Evolutionary conservation across 1,140 invertebrate species (phyloP), one percentile per base, ranked within the genome.

Genomic region (Drosophila asahinai): DNA sequence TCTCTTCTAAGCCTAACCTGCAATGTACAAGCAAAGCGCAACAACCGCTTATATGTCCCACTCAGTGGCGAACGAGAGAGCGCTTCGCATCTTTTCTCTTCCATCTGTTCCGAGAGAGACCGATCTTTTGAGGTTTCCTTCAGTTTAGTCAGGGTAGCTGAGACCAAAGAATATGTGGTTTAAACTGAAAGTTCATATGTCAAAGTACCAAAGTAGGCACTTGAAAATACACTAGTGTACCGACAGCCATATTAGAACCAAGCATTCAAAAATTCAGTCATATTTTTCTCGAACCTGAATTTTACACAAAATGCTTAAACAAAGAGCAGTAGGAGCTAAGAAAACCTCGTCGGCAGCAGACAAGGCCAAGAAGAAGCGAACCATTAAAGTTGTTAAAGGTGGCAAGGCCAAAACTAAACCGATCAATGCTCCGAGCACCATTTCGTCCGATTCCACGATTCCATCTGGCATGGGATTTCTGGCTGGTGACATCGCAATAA

Each of bases 321-420:
- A 25, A 52, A 2, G 3, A 4, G n/a, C 19, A 22, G 7, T 17
- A 5, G 60, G 30, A 38, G 27, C 15, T 0, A 61, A 52, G 48
- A 62, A 54, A 54, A 11, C 19, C 30, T n/a, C 33, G 12, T 11
- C 30, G 19, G 7, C 19, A 8, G 15, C 17, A 3, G 22, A 14
- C 15, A 62, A 52, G 22, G 6, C 11, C 19, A 52, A 40, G 30
- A 62, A 62, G 7, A 62, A 61, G 8, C 54, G 17, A 9, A 40
- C 0, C 60, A 52, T 0, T 17, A 61, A 62, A 54, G 25, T n/a
- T 52, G 33, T 17, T 17, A 62, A 54, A 19, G 19, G 47, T 12
- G 15, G 15, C 48, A 62, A 62, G 15, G 11, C n/a, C 5, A 62
- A 54, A 22, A 38, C 19, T 9, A 54, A 54, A 9, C 15, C 14